Percentiles rank a stretch among this genome's conserved stretches.
phyloP scores from a whole-genome alignment of 2,113 vertebrate species.

The Scartelaos histophorus region DNA sequence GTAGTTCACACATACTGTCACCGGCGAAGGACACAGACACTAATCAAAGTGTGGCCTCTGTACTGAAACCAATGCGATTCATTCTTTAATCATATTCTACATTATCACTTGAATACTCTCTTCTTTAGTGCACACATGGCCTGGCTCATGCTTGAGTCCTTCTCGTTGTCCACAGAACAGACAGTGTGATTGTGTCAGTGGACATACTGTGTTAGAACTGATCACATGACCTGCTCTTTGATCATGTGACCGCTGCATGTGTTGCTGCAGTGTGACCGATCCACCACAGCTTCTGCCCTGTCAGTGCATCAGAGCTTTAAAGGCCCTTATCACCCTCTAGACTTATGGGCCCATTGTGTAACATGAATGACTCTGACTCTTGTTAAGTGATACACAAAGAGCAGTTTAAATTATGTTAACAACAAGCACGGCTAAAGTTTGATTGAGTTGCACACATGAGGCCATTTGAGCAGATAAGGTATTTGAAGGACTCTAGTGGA shows the following conservation, averaged over 20 bases:
- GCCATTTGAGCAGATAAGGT: no score
- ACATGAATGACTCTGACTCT: not conserved
- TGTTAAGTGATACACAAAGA: not conserved
- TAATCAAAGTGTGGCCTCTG: no score
- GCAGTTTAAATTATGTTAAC: no score
- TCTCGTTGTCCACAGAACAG: no score
- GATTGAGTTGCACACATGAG: no score
- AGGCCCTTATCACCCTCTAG: not conserved
- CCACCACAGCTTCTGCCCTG: not conserved
- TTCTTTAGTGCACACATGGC: not conserved
- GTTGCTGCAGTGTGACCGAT: not conserved
- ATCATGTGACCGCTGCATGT: not conserved
- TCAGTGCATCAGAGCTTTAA: not conserved
- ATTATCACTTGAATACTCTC: no score
- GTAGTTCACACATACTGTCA: no score
- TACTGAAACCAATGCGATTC: not conserved
- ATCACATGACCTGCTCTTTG: not conserved
- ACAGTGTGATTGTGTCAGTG: not conserved
- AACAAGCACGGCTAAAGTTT: no score
- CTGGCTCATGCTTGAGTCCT: not conserved
- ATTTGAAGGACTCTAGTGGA: no score
- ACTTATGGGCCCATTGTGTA: not conserved
- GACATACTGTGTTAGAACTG: not conserved
- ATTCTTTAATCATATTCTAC: not conserved
- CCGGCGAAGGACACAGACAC: no score